Base-by-base conservation (phyloP, 2,888 invertebrate genomes). In the Drepanosiphum platanoidis region DNA sequence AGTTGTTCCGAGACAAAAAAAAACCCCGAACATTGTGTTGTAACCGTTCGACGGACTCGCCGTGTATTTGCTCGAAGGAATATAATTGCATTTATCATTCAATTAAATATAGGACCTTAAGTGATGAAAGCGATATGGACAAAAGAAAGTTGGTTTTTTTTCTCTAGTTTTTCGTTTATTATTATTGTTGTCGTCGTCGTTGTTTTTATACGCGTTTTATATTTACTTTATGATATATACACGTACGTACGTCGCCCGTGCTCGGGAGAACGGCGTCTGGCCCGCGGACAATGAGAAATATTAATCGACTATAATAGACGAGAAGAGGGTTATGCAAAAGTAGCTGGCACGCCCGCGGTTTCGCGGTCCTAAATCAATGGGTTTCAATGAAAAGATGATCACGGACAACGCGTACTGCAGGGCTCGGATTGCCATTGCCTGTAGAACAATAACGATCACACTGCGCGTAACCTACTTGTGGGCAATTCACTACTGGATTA, bases 121-220 rank as follows among this genome's bases (percentile, higher is more conserved):
- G 81, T 77, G 66, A 77, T 84, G 84, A 84, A 84, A 84, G 75
- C 66, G 77, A 77, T 70, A 77, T 77, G 30, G 84, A 68, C 68
- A 77, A 84, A 77, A 77, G 84, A 84, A 77, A 77, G 77, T 84
- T 66, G n/a, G n/a, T n/a, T n/a, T n/a, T n/a, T n/a, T n/a, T n/a
- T n/a, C n/a, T n/a, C n/a, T n/a, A n/a, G n/a, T 42, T 81, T 66
- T 66, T 66, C 46, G 18, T 70, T 68, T 74, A n/a, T 74, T 74
- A n/a, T 74, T 42, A 52, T 84, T 75, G 79, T 80, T 80, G 34
- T 22, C 13, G 39, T 5, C n/a, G n/a, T 66, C 5, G 46, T 36
- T 68, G 22, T 15, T 79, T n/a, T 30, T 58, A 30, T 58, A 58
- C n/a, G n/a, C n/a, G n/a, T n/a, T n/a, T 52, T 80, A 27, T 22